Conservation (phyloP, 2,113 vertebrate genomes). For the Conger conger region DNA sequence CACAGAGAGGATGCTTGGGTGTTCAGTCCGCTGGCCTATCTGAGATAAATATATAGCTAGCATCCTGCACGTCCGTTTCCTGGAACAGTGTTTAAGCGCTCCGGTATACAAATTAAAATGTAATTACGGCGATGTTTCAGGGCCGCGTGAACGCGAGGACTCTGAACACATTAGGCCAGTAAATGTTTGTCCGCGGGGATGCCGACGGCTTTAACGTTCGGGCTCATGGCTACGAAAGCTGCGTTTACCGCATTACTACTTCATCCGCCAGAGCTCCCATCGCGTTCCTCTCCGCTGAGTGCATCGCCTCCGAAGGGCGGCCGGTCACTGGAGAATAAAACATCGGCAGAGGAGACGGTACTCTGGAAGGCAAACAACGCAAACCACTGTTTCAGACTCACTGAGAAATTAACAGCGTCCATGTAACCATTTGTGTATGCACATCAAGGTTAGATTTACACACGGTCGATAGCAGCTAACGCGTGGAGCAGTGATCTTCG, state of each 20-base stretch:
- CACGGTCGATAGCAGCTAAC: background rate
- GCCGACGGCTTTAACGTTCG: background rate
- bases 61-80: background rate
- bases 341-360: background rate
- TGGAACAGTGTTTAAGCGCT: background rate
- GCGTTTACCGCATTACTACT: background rate
- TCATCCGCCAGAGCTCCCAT: background rate
- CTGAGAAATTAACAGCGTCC: background rate
- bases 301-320: background rate
- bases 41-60: background rate
- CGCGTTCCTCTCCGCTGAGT: background rate
- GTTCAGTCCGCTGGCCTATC: background rate
- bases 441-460: background rate
- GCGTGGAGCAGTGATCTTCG: background rate
- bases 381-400: background rate
- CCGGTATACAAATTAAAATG: constrained; percentile 5
- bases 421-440: background rate
- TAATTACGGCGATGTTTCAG: background rate
- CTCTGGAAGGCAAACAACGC: background rate
- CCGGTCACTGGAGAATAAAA: background rate
- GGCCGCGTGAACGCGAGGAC: background rate
- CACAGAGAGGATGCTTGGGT: background rate
- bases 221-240: background rate
- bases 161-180: background rate
- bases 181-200: background rate